Base-by-base conservation (phyloP, 2,888 invertebrate genomes). In the Phyllotreta striolata region DNA sequence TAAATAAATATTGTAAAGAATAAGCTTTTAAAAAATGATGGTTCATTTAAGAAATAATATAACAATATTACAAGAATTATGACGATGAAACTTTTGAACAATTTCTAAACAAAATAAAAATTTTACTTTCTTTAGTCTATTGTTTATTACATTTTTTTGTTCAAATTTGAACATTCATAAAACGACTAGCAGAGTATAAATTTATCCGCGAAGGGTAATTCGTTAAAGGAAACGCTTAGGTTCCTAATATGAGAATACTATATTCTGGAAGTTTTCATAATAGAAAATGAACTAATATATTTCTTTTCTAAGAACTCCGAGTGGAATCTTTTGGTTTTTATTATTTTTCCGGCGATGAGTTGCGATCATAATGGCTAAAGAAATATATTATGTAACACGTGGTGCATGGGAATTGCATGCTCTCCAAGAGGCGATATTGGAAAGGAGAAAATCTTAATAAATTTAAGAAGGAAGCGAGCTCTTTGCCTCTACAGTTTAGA, bases 321-420 rank as follows among this genome's bases (percentile, higher is more conserved):
- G 35, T 49, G 49, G 49, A 49, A 49, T 49, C 49, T 24, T 52
- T 52, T 52, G 10, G 38, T 12, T 52, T 52, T 52, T 52, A 38
- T 38, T 52, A 38, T 38, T 52, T 52, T 52, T 38, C 52, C 37
- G 38, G 35, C 49, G 67, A 73, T 72, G 72, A 73, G 72, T 72
- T 71, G 63, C 58, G 66, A 69, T 67, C 65, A 70, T 72, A 73
- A 73, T 70, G 62, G 71, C 68, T 24, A 63, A 64, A 68, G 66
- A 70, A 70, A 71, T 73, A 71, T 71, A 71, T 73, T 72, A 71
- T 68, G 73, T 71, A 73, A 67, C 73, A 73, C 71, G 73, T 72
- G 73, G 70, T 58, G 68, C 69, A 64, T 66, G 66, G 59, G 68
- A 69, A 71, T 68, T 68, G 66, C 66, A 66, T 63, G 66, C 68